Evolutionary conservation across 2,113 vertebrate species (phyloP), one percentile per base, ranked within the genome.

Genomic region (Copsychus sechellarum): DNA sequence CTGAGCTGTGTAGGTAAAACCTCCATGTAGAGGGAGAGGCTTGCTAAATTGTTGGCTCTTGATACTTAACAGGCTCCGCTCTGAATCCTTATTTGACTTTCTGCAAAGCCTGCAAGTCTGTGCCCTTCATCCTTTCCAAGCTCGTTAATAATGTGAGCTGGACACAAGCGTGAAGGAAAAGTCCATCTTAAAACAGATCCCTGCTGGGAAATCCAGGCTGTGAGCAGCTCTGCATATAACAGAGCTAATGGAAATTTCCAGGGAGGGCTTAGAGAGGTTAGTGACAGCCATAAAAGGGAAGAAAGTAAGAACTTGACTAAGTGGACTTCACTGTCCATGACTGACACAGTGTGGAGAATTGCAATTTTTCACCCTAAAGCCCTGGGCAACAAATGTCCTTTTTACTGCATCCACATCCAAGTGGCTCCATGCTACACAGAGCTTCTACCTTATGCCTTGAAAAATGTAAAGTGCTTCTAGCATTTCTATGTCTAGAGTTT

Each of bases 161-260:
- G 93, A 91, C 69, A 81, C 60, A 53, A 47, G 69, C 61, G 2
- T 87, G 91, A 94, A 93, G 92, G 71, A 80, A 80, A 93, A 93
- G 92, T 93, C 88, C 77, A 51, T 74, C 82, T 92, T 31, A 0
- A 80, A 94, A 74, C 86, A 92, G 94, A 83, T 61, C n/a, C 81
- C 91, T 95, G 78, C 84, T 91, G 93, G 81, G 85, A 94, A 95
- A 86, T 64, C 79, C 66, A 34, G 60, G 23, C 94, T 93, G 34
- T 62, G 87, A 88, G 78, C 81, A 83, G 71, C 87, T 93, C 95
- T 90, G 58, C n/a, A 23, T 90, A n/a, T 85, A 82, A 90, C 66
- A 93, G 90, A 96, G 54, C 85, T 95, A 88, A 94, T 93, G 95
- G 96, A 95, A 96, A 95, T 96, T 96, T 97, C 84, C 93, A 96